Evolutionary conservation across 2,888 invertebrate species (phyloP).

Genomic region (Laspeyria flexula): DNA sequence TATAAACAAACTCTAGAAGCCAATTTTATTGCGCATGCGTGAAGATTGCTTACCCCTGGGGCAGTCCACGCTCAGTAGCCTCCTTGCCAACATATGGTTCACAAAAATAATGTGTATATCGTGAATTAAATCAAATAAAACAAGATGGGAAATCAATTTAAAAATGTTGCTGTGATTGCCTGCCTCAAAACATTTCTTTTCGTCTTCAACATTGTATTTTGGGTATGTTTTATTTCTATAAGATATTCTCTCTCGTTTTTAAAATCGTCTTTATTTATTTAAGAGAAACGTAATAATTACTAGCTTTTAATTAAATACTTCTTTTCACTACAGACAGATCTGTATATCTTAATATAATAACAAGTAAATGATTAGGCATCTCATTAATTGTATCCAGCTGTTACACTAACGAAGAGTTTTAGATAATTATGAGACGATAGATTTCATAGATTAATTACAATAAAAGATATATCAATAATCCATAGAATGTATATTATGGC

Average conservation of each 20-base stretch:
- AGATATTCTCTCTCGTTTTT: too few species aligned
- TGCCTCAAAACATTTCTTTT: conserved; percentile 92
- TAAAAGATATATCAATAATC: too few species aligned
- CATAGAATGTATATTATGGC: too few species aligned
- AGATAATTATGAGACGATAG: not conserved
- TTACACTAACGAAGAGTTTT: not conserved
- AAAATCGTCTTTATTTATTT: too few species aligned
- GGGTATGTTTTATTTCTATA: conserved; percentile 90
- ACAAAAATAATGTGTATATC: conserved; percentile 19
- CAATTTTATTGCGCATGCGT: conserved; percentile 73
- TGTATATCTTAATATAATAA: too few species aligned
- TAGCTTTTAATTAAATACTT: too few species aligned
- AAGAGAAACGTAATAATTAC: too few species aligned
- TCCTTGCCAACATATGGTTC: conserved; percentile 15
- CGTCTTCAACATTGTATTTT: conserved; percentile 92
- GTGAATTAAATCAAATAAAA: conserved; percentile 18
- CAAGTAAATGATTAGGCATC: too few species aligned
- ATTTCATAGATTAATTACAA: too few species aligned
- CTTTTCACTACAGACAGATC: too few species aligned
- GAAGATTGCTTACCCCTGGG: conserved; percentile 22
- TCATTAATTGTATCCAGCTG: not conserved
- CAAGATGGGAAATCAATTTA: conserved; percentile 89
- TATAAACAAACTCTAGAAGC: conserved; percentile 59
- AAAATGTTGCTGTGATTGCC: conserved; percentile 90
- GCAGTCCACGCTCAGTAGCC: conserved; percentile 18